Percentiles rank a stretch among this genome's conserved stretches.
These are phyloP conservation scores for Pseudochirops cupreus DNA, from an alignment of 2,797 vertebrate species.

Conservation along the genomic window DNA sequence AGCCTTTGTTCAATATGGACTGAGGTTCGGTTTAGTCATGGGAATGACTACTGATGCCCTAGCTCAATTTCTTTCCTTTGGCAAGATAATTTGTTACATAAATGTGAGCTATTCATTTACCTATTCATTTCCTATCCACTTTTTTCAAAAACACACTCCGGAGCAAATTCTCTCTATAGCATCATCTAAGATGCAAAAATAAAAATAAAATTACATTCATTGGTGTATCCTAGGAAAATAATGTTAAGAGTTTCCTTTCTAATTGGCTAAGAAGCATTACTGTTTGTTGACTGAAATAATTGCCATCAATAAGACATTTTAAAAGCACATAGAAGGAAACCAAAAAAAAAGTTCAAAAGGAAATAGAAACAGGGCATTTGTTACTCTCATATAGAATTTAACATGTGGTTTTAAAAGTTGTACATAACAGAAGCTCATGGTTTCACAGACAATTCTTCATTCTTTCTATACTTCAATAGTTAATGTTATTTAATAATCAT, in stretches of 20 bases:
- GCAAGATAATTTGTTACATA: slow-evolving; percentile 19
- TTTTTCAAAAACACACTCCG: background rate
- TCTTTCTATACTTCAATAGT: no score
- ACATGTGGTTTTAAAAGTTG: background rate
- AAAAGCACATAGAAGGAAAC: background rate
- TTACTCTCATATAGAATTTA: background rate
- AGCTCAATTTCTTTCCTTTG: background rate
- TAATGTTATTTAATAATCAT: background rate
- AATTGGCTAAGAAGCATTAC: slow-evolving; percentile 15
- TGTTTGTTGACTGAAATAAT: background rate
- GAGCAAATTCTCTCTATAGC: slow-evolving; percentile 18
- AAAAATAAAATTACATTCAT: slow-evolving; percentile 25
- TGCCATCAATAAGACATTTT: background rate
- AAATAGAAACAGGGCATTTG: background rate
- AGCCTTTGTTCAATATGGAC: background rate
- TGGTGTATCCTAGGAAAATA: background rate
- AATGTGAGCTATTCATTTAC: background rate
- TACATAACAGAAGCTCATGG: background rate
- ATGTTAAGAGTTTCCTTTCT: slow-evolving; percentile 12
- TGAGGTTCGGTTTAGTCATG: slow-evolving; percentile 21
- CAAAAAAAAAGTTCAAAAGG: background rate
- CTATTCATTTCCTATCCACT: background rate
- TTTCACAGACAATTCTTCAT: no score
- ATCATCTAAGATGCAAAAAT: background rate
- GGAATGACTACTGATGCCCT: background rate